These are phyloP conservation scores for Chloropsis hardwickii DNA, from an alignment of 2,113 vertebrate genomes.

Conservation along the genomic window DNA sequence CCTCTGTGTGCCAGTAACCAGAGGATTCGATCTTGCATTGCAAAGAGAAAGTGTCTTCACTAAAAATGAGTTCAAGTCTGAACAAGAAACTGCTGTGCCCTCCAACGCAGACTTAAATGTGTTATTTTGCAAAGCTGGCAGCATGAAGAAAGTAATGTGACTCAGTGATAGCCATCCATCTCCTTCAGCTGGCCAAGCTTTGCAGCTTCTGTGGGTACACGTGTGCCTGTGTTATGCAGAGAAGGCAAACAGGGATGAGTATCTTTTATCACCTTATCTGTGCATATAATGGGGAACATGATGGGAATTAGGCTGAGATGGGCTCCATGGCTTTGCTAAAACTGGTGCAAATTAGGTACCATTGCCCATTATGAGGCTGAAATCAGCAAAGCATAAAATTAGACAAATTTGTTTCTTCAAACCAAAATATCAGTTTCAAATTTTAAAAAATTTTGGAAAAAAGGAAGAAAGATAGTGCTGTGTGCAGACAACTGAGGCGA, in stretches of 20 bases:
- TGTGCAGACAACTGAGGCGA: not conserved
- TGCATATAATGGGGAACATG: not conserved
- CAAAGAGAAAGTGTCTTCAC: not conserved
- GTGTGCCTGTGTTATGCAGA: not conserved
- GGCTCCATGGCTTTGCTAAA: not conserved
- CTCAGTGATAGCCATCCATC: not conserved
- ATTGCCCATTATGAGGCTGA: not conserved
- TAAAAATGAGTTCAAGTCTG: not conserved
- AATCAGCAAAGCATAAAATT: not conserved
- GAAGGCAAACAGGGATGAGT: not conserved
- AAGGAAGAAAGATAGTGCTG: not conserved
- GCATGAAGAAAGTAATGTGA: not conserved
- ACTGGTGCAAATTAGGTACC: not conserved
- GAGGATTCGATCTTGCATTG: not conserved
- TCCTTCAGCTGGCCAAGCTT: not conserved
- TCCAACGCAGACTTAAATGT: not conserved
- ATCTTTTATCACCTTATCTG: not conserved
- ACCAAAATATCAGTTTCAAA: not conserved
- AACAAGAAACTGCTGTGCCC: not conserved
- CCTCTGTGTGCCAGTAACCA: not conserved
- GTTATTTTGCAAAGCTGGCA: constrained; percentile 1
- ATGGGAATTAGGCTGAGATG: not conserved
- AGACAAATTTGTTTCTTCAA: not conserved
- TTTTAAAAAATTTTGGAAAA: not conserved
- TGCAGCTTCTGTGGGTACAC: not conserved